Evolutionary conservation across 2,888 invertebrate species (phyloP).

Genomic region (Caenorhabditis sp.): DNA sequence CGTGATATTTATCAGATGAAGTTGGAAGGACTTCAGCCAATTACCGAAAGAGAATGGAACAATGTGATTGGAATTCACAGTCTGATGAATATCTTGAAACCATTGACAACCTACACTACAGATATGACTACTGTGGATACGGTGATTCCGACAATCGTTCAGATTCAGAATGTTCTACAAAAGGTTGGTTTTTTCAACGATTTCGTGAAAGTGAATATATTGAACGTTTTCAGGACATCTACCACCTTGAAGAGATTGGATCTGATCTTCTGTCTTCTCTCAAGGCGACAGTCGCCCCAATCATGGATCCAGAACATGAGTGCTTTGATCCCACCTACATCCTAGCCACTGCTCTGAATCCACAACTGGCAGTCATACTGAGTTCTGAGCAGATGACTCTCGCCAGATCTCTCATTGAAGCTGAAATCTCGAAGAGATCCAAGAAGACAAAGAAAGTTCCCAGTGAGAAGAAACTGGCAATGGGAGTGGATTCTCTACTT

Average conservation of each 20-base stretch:
- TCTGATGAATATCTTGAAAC: constrained; percentile 54
- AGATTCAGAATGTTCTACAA: constrained; percentile 73
- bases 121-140: constrained; percentile 77
- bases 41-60: constrained; percentile 49
- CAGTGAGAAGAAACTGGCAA: constrained; percentile 68
- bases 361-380: constrained; percentile 75
- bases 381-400: constrained; percentile 71
- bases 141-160: constrained; percentile 78
- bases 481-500: constrained; percentile 75
- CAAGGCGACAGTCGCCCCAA: constrained; percentile 53
- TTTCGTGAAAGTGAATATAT: not conserved
- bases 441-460: constrained; percentile 13
- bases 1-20: constrained; percentile 43
- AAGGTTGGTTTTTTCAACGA: constrained; percentile 61
- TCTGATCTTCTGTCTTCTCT: constrained; percentile 52
- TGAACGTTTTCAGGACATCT: constrained; percentile 59
- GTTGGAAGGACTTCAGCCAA: constrained; percentile 41
- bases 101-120: constrained; percentile 39
- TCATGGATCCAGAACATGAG: constrained; percentile 65
- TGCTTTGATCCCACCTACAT: constrained; percentile 70
- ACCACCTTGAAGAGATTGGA: constrained; percentile 54
- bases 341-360: constrained; percentile 79
- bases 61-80: constrained; percentile 55
- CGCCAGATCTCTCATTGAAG: constrained; percentile 73
- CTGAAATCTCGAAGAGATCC: constrained; percentile 49